Conservation (phyloP, 2,888 invertebrate species). For the Erebia ligea region DNA sequence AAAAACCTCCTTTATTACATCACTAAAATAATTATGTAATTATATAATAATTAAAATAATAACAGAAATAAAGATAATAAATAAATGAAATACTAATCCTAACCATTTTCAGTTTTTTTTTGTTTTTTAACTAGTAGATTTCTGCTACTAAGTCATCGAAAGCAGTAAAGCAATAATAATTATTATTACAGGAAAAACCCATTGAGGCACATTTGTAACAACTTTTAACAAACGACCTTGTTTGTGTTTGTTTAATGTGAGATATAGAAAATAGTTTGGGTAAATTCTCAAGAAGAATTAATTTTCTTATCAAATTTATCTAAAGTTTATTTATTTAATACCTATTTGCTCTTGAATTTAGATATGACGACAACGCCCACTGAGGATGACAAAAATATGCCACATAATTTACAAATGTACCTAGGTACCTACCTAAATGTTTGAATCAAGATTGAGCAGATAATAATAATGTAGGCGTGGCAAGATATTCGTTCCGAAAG, state of each 20-base stretch:
- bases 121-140: background rate
- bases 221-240: slow-evolving; percentile 25
- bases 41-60: background rate
- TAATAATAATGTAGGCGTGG: too few species aligned
- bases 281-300: slow-evolving; percentile 9
- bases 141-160: background rate
- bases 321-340: slow-evolving; percentile 15
- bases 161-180: too few species aligned
- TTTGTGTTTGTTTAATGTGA: slow-evolving; percentile 3
- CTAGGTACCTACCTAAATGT: background rate
- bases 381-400: slow-evolving; percentile 12
- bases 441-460: background rate
- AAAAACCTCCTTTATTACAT: slow-evolving; percentile 21
- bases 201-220: too few species aligned
- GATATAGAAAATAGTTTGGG: slow-evolving; percentile 12
- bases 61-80: slow-evolving; percentile 3
- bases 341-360: slow-evolving; percentile 21
- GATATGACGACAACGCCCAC: slow-evolving; percentile 27
- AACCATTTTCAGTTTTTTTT: background rate
- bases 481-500: too few species aligned
- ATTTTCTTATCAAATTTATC: slow-evolving; percentile 18
- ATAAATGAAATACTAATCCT: background rate
- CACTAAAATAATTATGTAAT: slow-evolving; percentile 5
- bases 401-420: background rate
- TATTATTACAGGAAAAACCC: too few species aligned